phyloP scores from a whole-genome alignment of 2,888 invertebrate genomes.

The Xestobium rufovillosum region DNA sequence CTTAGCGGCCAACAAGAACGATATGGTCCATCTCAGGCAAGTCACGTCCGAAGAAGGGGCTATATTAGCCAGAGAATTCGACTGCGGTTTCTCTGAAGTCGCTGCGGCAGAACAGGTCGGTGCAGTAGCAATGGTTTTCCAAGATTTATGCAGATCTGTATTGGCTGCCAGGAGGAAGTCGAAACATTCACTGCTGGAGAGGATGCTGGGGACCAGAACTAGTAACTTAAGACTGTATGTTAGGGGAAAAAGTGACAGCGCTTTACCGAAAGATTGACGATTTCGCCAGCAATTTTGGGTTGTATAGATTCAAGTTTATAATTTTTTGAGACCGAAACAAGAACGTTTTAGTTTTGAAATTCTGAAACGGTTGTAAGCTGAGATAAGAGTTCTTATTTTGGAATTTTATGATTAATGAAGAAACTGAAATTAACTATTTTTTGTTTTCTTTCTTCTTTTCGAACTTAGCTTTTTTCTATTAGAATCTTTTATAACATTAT shows the following conservation, averaged over 20 bases:
- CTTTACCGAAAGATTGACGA: slow-evolving; percentile 70
- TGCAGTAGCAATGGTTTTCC: slow-evolving; percentile 75
- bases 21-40: slow-evolving; percentile 84
- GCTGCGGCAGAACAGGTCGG: slow-evolving; percentile 83
- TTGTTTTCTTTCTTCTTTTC: too few species aligned
- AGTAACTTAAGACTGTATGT: slow-evolving; percentile 65
- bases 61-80: slow-evolving; percentile 79
- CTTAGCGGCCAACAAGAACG: slow-evolving; percentile 86
- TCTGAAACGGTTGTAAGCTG: too few species aligned
- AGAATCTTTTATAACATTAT: too few species aligned
- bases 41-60: slow-evolving; percentile 84
- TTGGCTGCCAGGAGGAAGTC: slow-evolving; percentile 70
- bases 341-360: too few species aligned
- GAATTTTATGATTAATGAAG: too few species aligned
- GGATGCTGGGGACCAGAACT: slow-evolving; percentile 74
- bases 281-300: not conserved
- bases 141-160: slow-evolving; percentile 78
- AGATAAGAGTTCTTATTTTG: too few species aligned
- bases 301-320: too few species aligned
- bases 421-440: too few species aligned
- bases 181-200: slow-evolving; percentile 74
- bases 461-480: too few species aligned
- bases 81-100: slow-evolving; percentile 81
- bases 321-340: too few species aligned
- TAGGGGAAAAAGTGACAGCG: slow-evolving; percentile 82